Percentiles rank a stretch among this genome's conserved stretches.
Conservation (phyloP, 2,888 invertebrate genomes). For the Xestobium rufovillosum region DNA sequence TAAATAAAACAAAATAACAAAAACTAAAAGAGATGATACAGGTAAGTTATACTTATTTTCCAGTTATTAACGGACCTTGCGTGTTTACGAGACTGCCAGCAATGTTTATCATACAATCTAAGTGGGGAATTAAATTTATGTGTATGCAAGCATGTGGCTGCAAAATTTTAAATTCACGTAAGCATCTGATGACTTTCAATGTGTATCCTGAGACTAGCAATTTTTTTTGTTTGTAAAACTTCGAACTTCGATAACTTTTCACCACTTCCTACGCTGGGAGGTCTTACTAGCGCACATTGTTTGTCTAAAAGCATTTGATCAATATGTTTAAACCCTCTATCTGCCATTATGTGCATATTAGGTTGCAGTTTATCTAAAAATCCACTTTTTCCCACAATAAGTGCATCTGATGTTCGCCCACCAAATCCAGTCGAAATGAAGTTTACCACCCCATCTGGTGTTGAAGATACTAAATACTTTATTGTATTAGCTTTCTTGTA, state of each 20-base stretch:
- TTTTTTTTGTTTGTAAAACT: slow-evolving; percentile 15
- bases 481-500: slow-evolving; percentile 25
- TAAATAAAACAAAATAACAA: no score
- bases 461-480: slow-evolving; percentile 23
- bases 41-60: no score
- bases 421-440: slow-evolving; percentile 23
- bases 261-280: slow-evolving; percentile 12
- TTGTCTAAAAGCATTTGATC: background rate
- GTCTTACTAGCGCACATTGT: slow-evolving; percentile 4
- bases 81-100: slow-evolving; percentile 8
- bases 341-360: slow-evolving; percentile 2
- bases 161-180: slow-evolving; percentile 10
- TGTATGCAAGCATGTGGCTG: slow-evolving; percentile 8
- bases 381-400: slow-evolving; percentile 15
- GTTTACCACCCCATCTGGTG: slow-evolving; percentile 22
- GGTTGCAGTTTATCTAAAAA: slow-evolving; percentile 13
- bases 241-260: slow-evolving; percentile 14
- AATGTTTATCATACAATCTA: slow-evolving; percentile 1
- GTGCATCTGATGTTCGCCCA: slow-evolving; percentile 16
- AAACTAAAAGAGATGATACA: no score
- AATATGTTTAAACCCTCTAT: slow-evolving; percentile 15
- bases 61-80: slow-evolving; percentile 8
- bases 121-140: background rate
- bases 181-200: slow-evolving; percentile 5
- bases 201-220: background rate